Base-by-base conservation (phyloP, 1,140 invertebrate species). In the Ips typographus region DNA sequence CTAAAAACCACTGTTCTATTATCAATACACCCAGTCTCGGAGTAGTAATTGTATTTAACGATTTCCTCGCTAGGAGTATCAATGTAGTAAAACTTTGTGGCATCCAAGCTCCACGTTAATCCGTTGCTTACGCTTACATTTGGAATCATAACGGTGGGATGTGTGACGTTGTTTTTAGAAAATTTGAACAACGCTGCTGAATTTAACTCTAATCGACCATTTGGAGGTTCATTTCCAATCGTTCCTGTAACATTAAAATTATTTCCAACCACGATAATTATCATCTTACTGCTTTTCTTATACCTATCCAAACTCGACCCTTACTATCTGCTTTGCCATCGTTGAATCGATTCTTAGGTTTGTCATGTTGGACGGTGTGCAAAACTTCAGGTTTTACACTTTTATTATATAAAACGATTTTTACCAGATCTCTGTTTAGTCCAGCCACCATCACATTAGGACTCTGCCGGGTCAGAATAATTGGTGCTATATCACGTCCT, bases 271-370 rank as follows among this genome's bases (percentile, higher is more conserved):
- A n/a, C 44, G n/a, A 47, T 51, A 51, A 55, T 40, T 22, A n/a
- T 40, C 71, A 67, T 68, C 47, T 22, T 22, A 22, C 22, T 22
- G 0, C 22, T 22, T 22, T 22, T 62, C 40, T 76, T 77, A 82
- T 78, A 91, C 92, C 92, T 68, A 87, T 84, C 87, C 91, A 94
- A 2, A 96, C 80, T 53, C 92, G 81, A 41, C 94, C 94, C 8
- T 77, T 79, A 0, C 86, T 85, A 80, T 97, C 94, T 68, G 89
- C 90, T 82, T 96, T 97, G 8, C 88, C 94, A 80, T 96, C 94
- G 76, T 96, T 96, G 72, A 93, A 88, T 72, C 92, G 84, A 74
- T 89, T 94, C 1, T 78, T 81, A 1, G 80, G 77, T 57, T 81
- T 78, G 40, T 86, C 81, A 0, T 77, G 69, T 53, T 93, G 90